Evolutionary conservation across 1,140 invertebrate species (phyloP), one percentile per base, ranked within the genome.

Genomic region (Drosophila prosaltans): DNA sequence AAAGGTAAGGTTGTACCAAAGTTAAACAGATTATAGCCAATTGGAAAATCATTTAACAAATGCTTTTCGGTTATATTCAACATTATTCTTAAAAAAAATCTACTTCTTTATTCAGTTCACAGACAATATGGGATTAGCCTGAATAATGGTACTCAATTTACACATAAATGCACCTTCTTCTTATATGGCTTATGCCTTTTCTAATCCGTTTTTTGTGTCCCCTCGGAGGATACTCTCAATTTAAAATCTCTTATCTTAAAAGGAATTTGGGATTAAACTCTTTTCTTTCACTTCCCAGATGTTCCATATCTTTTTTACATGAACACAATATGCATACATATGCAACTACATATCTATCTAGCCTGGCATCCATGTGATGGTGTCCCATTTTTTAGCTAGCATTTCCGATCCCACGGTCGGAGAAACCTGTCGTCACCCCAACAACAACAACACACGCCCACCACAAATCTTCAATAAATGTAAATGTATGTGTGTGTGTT

Each of bases 321-420:
- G 32, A 6, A 36, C 6, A 36, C 6, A 36, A 36, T 1, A 36
- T 36, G 6, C 6, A 36, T 36, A 30, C 28, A 30, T 30, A 30
- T 30, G 28, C 4, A 30, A 2, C 2, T 30, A 30, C 28, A 30
- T 36, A 36, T 36, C 6, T 40, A 78, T 65, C 67, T 70, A 43
- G 45, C 74, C 67, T 51, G 21, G 45, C 8, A 24, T 51, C 45
- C 21, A 51, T 26, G 8, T 26, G 45, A 0, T 26, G 45, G 63
- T 77, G 71, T 81, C 69, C 67, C 43, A 66, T 73, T 72, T 59
- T 70, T 26, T 26, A 51, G 45, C 64, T 51, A 70, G 71, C 79
- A 82, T 86, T 86, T 86, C 82, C 82, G 82, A 88, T 86, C 82
- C 80, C 82, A 82, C 82, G 82, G 69, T 77, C 63, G 39, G 21